A percentile compares a stretch with the other conserved stretches of the same genome.
Conservation (phyloP, 2,888 invertebrate species). For the Criorhina ranunculi region DNA sequence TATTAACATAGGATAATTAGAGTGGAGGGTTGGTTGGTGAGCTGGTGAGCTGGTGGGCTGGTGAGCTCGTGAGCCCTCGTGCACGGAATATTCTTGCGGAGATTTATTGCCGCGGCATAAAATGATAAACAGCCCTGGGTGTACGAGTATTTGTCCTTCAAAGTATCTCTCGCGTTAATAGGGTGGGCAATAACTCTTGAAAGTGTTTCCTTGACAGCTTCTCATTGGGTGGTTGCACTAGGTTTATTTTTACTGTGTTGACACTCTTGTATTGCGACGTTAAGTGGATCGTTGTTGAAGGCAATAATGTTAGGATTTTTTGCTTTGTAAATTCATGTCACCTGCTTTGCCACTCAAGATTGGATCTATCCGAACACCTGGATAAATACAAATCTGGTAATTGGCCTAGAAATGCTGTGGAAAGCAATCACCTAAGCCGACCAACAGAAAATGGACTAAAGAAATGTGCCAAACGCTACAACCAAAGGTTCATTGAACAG, state of each 20-base stretch:
- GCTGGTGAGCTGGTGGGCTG: no score
- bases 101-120: conserved; percentile 39
- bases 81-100: conserved; percentile 9
- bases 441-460: no score
- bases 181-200: conserved; percentile 13
- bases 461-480: no score
- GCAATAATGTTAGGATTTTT: no score
- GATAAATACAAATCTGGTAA: no score
- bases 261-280: not conserved
- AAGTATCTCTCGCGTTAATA: not conserved
- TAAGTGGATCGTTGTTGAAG: not conserved
- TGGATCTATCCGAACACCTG: no score
- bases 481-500: no score
- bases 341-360: no score
- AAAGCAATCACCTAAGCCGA: no score
- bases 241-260: no score
- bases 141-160: conserved; percentile 17
- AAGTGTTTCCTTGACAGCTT: not conserved
- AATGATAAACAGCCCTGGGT: conserved; percentile 46
- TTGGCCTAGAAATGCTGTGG: no score
- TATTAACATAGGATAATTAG: conserved; percentile 38
- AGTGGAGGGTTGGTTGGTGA: not conserved
- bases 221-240: not conserved
- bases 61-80: not conserved
- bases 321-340: no score